phyloP scores from a whole-genome alignment of 2,113 vertebrate genomes.

The Tragelaphus strepsiceros region DNA sequence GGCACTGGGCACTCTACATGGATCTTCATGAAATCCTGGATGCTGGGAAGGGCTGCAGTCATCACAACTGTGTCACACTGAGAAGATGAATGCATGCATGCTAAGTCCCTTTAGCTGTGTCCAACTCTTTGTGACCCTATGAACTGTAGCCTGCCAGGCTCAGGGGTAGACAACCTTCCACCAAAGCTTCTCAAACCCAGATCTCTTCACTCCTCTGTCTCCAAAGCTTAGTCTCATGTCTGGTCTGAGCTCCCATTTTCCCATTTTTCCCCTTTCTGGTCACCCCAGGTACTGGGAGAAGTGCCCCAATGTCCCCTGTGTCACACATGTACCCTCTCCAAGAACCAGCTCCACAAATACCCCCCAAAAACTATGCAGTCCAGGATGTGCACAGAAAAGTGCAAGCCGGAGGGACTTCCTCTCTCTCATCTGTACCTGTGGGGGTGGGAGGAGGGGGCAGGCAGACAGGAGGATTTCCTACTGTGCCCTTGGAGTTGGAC shows the following conservation, averaged over 20 bases:
- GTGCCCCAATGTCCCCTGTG: not conserved
- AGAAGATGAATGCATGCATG: not conserved
- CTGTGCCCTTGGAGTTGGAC: not conserved
- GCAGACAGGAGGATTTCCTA: too few species aligned
- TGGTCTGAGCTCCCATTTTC: not conserved
- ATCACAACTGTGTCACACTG: not conserved
- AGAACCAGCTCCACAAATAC: not conserved
- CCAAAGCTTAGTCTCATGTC: not conserved
- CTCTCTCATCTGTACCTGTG: accelerated
- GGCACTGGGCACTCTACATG: not conserved
- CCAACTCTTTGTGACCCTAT: not conserved
- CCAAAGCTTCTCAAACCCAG: too few species aligned
- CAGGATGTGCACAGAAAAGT: not conserved
- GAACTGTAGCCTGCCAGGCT: not conserved
- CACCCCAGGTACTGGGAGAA: not conserved
- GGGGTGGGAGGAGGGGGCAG: not conserved
- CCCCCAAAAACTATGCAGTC: not conserved
- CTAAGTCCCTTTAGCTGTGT: not conserved
- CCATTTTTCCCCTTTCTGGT: not conserved
- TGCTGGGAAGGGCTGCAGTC: not conserved
- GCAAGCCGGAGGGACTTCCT: not conserved
- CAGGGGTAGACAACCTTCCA: not conserved
- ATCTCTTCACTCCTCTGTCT: not conserved
- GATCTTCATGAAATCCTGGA: not conserved
- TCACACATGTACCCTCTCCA: not conserved